Evolutionary conservation across 2,113 vertebrate species (phyloP).

Genomic region (Struthio camelus): DNA sequence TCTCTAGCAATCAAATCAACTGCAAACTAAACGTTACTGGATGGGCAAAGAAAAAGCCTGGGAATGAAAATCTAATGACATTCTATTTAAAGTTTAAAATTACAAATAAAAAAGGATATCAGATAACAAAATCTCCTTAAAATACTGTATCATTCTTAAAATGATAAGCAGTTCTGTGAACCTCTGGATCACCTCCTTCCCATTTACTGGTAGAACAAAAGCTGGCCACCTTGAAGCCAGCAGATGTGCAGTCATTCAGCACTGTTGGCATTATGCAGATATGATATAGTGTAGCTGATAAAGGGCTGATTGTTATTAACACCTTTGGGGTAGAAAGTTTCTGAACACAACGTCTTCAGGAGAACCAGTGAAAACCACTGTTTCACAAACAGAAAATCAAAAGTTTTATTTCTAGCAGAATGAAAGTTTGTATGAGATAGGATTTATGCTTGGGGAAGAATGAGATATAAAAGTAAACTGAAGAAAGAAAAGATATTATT

Average conservation of each 20-base stretch:
- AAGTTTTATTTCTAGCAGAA: not conserved
- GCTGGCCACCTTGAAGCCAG: not conserved
- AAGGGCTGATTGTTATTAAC: not conserved
- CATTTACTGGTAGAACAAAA: not conserved
- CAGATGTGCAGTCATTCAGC: not conserved
- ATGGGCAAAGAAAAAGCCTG: not conserved
- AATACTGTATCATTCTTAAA: not conserved
- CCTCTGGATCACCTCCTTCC: not conserved
- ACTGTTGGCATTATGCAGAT: not conserved
- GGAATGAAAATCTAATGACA: not conserved
- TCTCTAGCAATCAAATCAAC: not conserved
- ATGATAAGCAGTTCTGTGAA: accelerated
- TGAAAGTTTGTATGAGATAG: not conserved
- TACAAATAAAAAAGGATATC: not conserved
- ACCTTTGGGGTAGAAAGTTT: not conserved
- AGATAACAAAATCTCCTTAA: not conserved
- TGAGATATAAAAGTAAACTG: not conserved
- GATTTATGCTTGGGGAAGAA: not conserved
- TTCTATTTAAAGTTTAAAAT: not conserved
- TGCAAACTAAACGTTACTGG: not conserved
- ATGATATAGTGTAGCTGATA: not conserved
- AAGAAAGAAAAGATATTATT: not conserved
- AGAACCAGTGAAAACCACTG: not conserved
- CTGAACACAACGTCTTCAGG: not conserved
- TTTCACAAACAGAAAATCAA: not conserved